Evolutionary conservation across 2,797 vertebrate species (phyloP).

Genomic region (Carapus acus): DNA sequence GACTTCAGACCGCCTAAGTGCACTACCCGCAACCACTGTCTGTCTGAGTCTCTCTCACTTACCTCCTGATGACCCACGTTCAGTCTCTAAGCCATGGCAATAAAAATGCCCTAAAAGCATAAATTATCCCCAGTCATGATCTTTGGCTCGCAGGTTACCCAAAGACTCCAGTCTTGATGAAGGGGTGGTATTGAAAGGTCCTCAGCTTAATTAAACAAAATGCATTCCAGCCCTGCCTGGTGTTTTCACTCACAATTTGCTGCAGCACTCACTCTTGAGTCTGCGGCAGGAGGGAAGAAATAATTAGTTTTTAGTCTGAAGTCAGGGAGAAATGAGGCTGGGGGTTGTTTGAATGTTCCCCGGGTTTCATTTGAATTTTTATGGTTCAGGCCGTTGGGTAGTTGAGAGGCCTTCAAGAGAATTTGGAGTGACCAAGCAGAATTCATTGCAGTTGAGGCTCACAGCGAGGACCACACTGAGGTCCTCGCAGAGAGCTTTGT

Average conservation of each 20-base stretch:
- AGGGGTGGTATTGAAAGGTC: constrained; percentile 49
- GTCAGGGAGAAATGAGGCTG: constrained; percentile 47
- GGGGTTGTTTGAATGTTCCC: constrained; percentile 45
- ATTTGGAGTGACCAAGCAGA: constrained; percentile 55
- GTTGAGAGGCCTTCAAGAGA: constrained; percentile 57
- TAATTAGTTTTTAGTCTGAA: constrained; percentile 48
- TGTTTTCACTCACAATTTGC: constrained; percentile 37
- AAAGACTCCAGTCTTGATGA: constrained; percentile 49
- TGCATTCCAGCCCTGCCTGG: constrained; percentile 33
- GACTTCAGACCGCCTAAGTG: constrained; percentile 43
- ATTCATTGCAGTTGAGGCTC: constrained; percentile 48
- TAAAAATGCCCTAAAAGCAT: constrained; percentile 40
- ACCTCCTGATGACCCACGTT: constrained; percentile 45
- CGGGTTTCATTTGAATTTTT: constrained; percentile 66
- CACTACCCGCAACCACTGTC: constrained; percentile 51
- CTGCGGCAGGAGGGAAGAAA: constrained; percentile 38
- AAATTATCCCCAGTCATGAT: constrained; percentile 50
- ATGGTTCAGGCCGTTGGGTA: constrained; percentile 53
- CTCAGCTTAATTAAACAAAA: constrained; percentile 52
- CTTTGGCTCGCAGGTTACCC: constrained; percentile 41
- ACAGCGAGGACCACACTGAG: constrained; percentile 39
- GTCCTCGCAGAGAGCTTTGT: constrained; percentile 49
- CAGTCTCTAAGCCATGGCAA: constrained; percentile 33
- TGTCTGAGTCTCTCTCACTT: constrained; percentile 52
- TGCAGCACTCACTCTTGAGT: constrained; percentile 28